These are phyloP conservation scores for Scaptomyza pallida DNA, from an alignment of 1,140 invertebrate genomes.

Conservation along the genomic window DNA sequence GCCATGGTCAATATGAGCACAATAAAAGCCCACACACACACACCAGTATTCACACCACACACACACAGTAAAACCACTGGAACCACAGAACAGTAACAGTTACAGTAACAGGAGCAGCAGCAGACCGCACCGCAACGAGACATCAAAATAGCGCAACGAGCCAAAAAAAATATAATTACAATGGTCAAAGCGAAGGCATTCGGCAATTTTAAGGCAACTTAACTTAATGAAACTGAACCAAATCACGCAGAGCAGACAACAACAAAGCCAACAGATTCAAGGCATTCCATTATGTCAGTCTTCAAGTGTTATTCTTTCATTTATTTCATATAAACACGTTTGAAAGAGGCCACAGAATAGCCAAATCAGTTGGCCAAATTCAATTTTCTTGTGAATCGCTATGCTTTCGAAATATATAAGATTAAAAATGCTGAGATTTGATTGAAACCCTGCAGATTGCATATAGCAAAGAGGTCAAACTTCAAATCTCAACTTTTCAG, in stretches of 20 bases:
- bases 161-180: constrained; percentile 55
- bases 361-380: neutral
- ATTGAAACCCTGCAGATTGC: no score
- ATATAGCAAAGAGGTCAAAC: no score
- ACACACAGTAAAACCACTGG: constrained; percentile 20
- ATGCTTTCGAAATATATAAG: no score
- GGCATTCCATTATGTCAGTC: neutral
- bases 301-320: neutral
- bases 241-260: constrained; percentile 27
- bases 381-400: no score
- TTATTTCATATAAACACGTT: neutral
- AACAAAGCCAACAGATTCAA: constrained; percentile 19
- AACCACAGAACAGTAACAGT: constrained; percentile 8
- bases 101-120: neutral
- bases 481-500: no score
- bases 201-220: constrained; percentile 17
- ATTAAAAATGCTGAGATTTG: no score
- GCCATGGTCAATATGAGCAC: constrained; percentile 52
- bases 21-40: constrained; percentile 52
- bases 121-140: constrained; percentile 17
- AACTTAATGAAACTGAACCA: constrained; percentile 37
- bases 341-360: neutral
- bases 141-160: constrained; percentile 43
- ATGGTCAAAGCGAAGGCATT: constrained; percentile 33
- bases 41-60: constrained; percentile 60